These are phyloP conservation scores for Cochlearius cochlearius DNA, from an alignment of 2,113 vertebrate species.

Conservation along the genomic window DNA sequence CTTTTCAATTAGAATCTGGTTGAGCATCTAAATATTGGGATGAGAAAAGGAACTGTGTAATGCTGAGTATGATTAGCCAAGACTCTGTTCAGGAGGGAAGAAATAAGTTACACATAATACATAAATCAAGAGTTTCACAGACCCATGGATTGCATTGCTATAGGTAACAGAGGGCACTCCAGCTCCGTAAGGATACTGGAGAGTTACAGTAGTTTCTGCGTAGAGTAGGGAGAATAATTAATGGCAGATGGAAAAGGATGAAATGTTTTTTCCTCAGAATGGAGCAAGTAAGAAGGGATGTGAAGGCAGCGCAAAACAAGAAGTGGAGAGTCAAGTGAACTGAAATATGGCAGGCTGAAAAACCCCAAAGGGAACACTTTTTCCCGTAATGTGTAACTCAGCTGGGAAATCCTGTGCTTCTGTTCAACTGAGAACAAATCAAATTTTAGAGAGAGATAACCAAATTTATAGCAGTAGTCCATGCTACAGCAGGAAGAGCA, in stretches of 20 bases:
- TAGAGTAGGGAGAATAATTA: slow-evolving; percentile 16
- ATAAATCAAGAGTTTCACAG: not conserved
- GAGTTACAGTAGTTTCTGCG: not conserved
- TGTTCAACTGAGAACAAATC: slow-evolving; percentile 49
- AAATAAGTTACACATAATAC: not conserved
- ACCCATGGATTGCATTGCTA: not conserved
- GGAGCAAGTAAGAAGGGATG: not conserved
- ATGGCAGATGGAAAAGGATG: not conserved
- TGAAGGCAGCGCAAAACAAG: slow-evolving; percentile 13
- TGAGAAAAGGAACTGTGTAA: not conserved
- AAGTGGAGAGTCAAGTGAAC: not conserved
- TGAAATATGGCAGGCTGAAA: slow-evolving; percentile 57
- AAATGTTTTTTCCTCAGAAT: not conserved
- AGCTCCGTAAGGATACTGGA: not conserved
- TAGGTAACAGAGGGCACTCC: not conserved
- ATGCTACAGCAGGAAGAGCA: slow-evolving; percentile 35
- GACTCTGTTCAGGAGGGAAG: not conserved
- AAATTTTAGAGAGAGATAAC: slow-evolving; percentile 57
- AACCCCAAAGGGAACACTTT: slow-evolving; percentile 59
- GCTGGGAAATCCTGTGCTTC: slow-evolving; percentile 56
- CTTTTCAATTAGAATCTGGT: not conserved
- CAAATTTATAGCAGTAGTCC: slow-evolving; percentile 46
- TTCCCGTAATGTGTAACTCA: slow-evolving; percentile 42
- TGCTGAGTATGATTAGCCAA: not conserved
- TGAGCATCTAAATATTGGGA: not conserved